Evolutionary conservation across 2,888 invertebrate genomes (phyloP), one percentile per base, ranked within the genome.

Genomic region (Zhengitettix transpicula): DNA sequence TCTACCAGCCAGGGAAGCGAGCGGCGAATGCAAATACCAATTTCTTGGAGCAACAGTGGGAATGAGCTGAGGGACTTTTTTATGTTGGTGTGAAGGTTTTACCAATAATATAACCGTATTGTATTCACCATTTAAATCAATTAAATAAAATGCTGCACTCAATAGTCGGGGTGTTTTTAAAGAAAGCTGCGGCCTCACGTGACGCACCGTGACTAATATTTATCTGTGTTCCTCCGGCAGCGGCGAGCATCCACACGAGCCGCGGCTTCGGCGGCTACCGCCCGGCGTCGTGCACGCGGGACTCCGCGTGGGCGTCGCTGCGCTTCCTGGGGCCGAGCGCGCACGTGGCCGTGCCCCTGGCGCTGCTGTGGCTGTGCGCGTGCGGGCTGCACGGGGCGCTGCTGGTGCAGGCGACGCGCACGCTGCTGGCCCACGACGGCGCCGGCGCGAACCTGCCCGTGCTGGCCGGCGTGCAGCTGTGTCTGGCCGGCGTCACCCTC

Each of bases 241-340:
- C 80, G 28, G 78, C 78, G 40, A 81, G 81, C 56, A 81, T 82
- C 63, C 81, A 81, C 69, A 80, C 81, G 40, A 79, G 80, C 9
- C 75, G 79, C 59, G 72, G 73, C 9, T 73, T 72, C 66, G 70
- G 71, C 9, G 73, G 74, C 11, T 72, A 73, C 61, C 66, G 69
- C 42, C 67, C 71, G n/a, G 70, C 73, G 5, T 68, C 69, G 0
- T 71, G 70, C 62, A 65, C 67, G 58, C 69, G 71, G 9, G 69
- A 68, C 12, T 71, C 72, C 1, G 60, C 67, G 5, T 57, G 53
- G 56, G 56, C 54, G 1, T n/a, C 55, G 10, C 66, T 71, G 9
- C 69, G 74, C 10, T 71, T 73, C 60, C 64, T 73, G 44, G 73
- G 73, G 0, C 72, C 72, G 0, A 70, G 71, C 1, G 65, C 71